phyloP scores from a whole-genome alignment of 2,797 vertebrate species.

The Sebastolobus alascanus region DNA sequence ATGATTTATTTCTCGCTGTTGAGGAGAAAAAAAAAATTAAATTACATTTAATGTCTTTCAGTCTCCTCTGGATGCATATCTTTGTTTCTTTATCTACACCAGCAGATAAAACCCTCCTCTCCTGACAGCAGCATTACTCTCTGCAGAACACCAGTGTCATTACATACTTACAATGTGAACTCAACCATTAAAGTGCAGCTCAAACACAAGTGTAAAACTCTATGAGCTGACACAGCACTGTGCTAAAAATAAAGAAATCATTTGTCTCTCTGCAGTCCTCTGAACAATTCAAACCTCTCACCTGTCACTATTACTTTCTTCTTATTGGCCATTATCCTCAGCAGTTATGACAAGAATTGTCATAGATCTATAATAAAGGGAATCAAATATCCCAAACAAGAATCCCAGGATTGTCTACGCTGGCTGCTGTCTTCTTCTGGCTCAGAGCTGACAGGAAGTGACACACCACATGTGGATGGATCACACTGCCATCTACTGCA shows the following conservation, averaged over 20 bases:
- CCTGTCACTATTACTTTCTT: slow-evolving; percentile 85
- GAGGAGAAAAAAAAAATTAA: not conserved
- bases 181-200: slow-evolving; percentile 13
- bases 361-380: slow-evolving; percentile 22
- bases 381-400: slow-evolving; percentile 14
- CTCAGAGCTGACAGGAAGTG: slow-evolving; percentile 32
- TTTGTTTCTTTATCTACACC: not conserved
- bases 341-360: slow-evolving; percentile 9
- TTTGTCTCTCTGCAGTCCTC: not conserved
- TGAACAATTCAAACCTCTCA: slow-evolving; percentile 56
- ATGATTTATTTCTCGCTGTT: not conserved
- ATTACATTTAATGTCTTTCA: not conserved
- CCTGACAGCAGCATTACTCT: not conserved
- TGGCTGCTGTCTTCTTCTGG: slow-evolving; percentile 53
- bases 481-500: slow-evolving; percentile 71
- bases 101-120: not conserved
- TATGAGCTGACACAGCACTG: slow-evolving; percentile 15
- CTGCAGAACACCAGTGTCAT: not conserved
- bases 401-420: slow-evolving; percentile 39
- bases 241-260: not conserved
- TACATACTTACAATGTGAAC: not conserved
- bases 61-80: not conserved
- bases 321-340: slow-evolving; percentile 75
- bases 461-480: not conserved
- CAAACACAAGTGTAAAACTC: not conserved